These are phyloP conservation scores for Eutolmus rufibarbis DNA, from an alignment of 2,888 invertebrate species.

Conservation along the genomic window DNA sequence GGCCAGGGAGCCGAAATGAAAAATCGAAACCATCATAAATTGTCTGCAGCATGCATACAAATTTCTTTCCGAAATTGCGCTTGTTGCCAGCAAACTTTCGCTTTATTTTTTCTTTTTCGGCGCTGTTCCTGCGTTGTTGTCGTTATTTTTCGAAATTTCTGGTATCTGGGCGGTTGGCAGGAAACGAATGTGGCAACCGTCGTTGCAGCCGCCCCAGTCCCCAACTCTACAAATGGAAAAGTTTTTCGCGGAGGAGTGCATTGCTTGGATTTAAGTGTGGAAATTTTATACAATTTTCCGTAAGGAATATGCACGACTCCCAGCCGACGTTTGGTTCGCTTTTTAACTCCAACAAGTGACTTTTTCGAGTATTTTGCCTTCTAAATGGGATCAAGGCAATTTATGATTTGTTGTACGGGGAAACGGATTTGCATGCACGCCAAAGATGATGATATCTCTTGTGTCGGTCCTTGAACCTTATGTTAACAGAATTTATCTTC, in stretches of 20 bases:
- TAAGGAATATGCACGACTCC: neutral
- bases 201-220: neutral
- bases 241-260: neutral
- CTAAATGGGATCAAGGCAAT: neutral
- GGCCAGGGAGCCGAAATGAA: slow-evolving; percentile 28
- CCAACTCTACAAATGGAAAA: neutral
- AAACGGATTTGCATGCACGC: neutral
- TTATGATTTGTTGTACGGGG: neutral
- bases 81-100: slow-evolving; percentile 40
- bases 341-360: slow-evolving; percentile 21
- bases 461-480: neutral
- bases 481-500: neutral
- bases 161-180: slow-evolving; percentile 3
- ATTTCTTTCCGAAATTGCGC: slow-evolving; percentile 40
- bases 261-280: slow-evolving; percentile 21
- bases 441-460: neutral
- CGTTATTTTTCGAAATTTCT: slow-evolving; percentile 8
- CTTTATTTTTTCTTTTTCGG: neutral
- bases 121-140: neutral
- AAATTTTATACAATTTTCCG: slow-evolving; percentile 23
- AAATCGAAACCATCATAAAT: slow-evolving; percentile 45
- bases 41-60: slow-evolving; percentile 45
- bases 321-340: neutral
- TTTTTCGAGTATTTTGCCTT: slow-evolving; percentile 4
- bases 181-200: neutral